These are phyloP conservation scores for Panthera leo DNA, from an alignment of 2,113 vertebrate species.

Conservation along the genomic window DNA sequence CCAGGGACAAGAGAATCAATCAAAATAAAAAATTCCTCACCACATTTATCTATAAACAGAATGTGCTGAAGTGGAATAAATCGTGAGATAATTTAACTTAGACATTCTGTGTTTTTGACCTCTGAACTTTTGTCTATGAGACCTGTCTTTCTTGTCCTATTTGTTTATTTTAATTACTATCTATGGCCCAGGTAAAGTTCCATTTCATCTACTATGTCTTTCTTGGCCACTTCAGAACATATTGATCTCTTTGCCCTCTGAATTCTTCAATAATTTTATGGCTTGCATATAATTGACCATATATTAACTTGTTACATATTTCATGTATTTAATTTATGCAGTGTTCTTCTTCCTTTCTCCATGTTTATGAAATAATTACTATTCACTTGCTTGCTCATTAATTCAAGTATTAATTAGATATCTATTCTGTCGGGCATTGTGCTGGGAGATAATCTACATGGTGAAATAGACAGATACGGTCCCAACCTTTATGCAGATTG, in stretches of 20 bases:
- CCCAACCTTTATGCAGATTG: not conserved
- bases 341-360: not conserved
- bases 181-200: not conserved
- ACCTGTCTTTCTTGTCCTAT: not conserved
- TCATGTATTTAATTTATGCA: not conserved
- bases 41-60: conserved; percentile 27
- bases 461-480: not conserved
- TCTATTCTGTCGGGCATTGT: not conserved
- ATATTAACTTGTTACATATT: not conserved
- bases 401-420: not conserved
- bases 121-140: conserved; percentile 43
- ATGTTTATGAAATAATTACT: not conserved
- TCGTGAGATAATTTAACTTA: conserved; percentile 32
- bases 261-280: conserved; percentile 16
- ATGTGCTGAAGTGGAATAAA: conserved; percentile 62
- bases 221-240: not conserved
- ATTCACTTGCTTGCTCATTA: not conserved
- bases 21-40: not conserved
- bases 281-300: not conserved
- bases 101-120: not conserved
- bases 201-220: not conserved
- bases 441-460: not conserved
- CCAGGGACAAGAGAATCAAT: conserved; percentile 53
- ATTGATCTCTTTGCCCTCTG: not conserved
- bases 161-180: not conserved